These are phyloP conservation scores for Mionectes macconnelli DNA, from an alignment of 2,113 vertebrate species.

Conservation along the genomic window DNA sequence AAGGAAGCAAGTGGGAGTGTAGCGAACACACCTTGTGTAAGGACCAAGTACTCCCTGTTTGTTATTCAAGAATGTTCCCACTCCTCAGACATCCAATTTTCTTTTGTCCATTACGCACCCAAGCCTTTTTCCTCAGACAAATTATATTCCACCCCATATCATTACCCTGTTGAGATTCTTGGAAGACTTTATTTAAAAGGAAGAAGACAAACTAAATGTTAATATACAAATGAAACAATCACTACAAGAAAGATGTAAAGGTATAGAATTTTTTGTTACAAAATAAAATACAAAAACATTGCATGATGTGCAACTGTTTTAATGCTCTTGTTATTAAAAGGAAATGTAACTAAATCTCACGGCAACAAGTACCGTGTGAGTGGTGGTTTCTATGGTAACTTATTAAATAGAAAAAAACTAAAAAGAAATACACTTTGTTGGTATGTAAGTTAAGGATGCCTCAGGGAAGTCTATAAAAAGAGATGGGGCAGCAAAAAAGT, in stretches of 20 bases:
- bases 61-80: not conserved
- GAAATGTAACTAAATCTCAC: constrained; percentile 59
- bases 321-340: constrained; percentile 65
- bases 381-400: constrained; percentile 73
- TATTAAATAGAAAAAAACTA: constrained; percentile 56
- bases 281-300: constrained; percentile 1
- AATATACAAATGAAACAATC: not conserved
- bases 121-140: not conserved
- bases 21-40: accelerated
- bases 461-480: constrained; percentile 27
- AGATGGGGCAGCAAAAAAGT: not conserved
- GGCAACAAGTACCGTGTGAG: constrained; percentile 62
- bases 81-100: not conserved
- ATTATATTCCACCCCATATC: not conserved
- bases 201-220: not conserved
- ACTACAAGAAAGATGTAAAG: not conserved
- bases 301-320: constrained; percentile 20
- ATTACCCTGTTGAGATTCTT: not conserved
- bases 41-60: not conserved
- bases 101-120: not conserved
- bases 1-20: not conserved
- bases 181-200: not conserved
- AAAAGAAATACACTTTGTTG: constrained; percentile 35
- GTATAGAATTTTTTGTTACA: not conserved
- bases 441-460: constrained; percentile 49